A percentile compares a stretch with the other conserved stretches of the same genome.
phyloP scores from a whole-genome alignment of 2,113 vertebrate genomes.

The Megalops atlanticus region DNA sequence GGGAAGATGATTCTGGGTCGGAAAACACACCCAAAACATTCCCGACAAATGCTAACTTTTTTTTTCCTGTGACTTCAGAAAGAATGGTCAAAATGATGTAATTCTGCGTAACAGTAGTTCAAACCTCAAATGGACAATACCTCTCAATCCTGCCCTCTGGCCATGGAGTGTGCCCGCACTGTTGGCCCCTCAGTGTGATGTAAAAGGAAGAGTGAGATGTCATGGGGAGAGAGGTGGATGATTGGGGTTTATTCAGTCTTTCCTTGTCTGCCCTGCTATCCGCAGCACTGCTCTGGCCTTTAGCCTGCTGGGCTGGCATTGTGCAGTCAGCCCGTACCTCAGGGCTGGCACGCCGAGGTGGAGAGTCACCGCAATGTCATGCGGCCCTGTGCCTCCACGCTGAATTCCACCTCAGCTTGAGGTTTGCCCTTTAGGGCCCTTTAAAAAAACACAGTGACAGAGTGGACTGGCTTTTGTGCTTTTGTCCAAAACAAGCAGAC shows the following conservation, averaged over 20 bases:
- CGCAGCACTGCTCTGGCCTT: conserved; percentile 5
- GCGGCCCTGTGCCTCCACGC: conserved; percentile 13
- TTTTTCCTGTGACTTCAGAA: no score
- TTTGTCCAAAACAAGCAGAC: conserved; percentile 30
- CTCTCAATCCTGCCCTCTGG: neutral
- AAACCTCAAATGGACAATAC: conserved; percentile 8
- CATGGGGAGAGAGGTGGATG: neutral
- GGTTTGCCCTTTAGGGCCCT: conserved; percentile 50
- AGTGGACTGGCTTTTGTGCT: conserved; percentile 52
- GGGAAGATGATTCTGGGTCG: no score
- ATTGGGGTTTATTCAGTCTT: neutral
- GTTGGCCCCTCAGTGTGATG: neutral
- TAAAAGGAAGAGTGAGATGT: conserved; percentile 31
- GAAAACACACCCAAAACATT: no score
- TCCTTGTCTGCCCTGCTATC: neutral
- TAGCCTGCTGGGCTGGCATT: conserved; percentile 26
- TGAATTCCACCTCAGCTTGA: conserved; percentile 42
- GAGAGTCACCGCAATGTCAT: conserved; percentile 10
- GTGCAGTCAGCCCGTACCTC: neutral
- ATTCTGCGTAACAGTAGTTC: neutral
- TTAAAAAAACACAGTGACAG: conserved; percentile 40
- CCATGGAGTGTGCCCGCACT: neutral
- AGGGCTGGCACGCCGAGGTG: conserved; percentile 17
- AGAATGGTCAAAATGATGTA: no score
- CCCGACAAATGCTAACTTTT: no score